These are phyloP conservation scores for Scaptodrosophila latifasciaeformis DNA, from an alignment of 2,888 invertebrate species.

Conservation along the genomic window DNA sequence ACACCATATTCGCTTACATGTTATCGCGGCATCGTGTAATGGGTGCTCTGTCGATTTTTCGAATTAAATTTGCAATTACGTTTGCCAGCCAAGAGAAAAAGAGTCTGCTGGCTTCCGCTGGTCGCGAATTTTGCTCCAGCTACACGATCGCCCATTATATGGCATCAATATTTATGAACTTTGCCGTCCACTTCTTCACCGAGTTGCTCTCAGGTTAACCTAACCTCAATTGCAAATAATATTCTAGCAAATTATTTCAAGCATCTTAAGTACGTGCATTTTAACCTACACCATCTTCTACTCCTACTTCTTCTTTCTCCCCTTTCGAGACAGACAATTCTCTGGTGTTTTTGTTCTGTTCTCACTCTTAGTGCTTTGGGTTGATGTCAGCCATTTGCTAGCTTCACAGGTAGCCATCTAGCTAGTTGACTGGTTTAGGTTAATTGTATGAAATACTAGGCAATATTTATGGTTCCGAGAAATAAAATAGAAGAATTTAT, in stretches of 20 bases:
- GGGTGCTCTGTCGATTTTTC: conserved; percentile 51
- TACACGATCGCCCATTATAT: conserved; percentile 12
- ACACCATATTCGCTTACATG: conserved; percentile 69
- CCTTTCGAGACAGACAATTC: no score
- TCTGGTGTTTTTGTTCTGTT: no score
- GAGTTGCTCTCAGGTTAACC: conserved; percentile 27
- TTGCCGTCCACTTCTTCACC: neutral
- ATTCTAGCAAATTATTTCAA: conserved; percentile 1
- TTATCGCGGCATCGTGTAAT: conserved; percentile 62
- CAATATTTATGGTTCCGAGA: neutral
- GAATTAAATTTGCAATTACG: conserved; percentile 47
- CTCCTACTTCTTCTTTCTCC: no score
- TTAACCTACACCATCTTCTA: neutral
- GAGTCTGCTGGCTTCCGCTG: neutral
- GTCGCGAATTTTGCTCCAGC: neutral
- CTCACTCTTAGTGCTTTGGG: neutral
- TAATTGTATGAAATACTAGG: neutral
- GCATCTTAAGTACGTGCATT: neutral
- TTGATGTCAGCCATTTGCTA: neutral
- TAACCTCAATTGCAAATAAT: conserved; percentile 18
- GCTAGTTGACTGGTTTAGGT: neutral
- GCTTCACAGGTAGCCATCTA: neutral
- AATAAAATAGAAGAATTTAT: no score
- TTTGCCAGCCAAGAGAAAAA: neutral
- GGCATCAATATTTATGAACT: conserved; percentile 58